A percentile compares a stretch with the other conserved stretches of the same genome.
phyloP scores from a whole-genome alignment of 2,113 vertebrate genomes.

The Daboia siamensis region DNA sequence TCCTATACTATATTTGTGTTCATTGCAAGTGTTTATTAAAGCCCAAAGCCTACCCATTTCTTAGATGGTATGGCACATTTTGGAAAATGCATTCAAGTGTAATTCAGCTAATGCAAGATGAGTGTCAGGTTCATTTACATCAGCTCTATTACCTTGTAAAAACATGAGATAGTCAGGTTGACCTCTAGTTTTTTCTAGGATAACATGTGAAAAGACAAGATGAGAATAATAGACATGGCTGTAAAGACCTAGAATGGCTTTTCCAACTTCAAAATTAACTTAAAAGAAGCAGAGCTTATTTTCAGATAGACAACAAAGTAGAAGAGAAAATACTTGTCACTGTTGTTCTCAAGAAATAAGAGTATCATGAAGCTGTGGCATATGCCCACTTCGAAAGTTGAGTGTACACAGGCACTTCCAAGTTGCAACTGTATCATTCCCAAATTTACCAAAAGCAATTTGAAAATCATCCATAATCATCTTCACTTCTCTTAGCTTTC shows the following conservation, averaged over 20 bases:
- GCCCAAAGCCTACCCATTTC: background rate
- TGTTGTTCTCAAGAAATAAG: background rate
- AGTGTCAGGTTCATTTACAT: background rate
- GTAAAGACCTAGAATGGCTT: background rate
- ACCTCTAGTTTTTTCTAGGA: background rate
- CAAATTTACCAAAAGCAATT: background rate
- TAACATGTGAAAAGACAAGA: too few species aligned
- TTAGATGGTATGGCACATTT: background rate
- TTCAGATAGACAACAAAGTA: background rate
- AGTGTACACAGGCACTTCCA: background rate
- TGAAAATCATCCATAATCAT: background rate
- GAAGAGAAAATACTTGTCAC: background rate
- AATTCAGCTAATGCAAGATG: background rate
- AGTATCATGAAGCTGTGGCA: background rate
- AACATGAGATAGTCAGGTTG: background rate
- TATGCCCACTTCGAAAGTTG: background rate
- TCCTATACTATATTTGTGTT: background rate
- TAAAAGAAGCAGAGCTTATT: background rate
- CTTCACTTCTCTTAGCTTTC: background rate
- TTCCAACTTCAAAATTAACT: background rate
- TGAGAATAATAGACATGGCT: background rate
- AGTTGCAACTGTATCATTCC: background rate
- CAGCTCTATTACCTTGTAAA: background rate
- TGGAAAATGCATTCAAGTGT: background rate
- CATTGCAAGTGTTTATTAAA: background rate